Evolutionary conservation across 2,797 vertebrate genomes (phyloP).

Genomic region (Loriculus beryllinus): DNA sequence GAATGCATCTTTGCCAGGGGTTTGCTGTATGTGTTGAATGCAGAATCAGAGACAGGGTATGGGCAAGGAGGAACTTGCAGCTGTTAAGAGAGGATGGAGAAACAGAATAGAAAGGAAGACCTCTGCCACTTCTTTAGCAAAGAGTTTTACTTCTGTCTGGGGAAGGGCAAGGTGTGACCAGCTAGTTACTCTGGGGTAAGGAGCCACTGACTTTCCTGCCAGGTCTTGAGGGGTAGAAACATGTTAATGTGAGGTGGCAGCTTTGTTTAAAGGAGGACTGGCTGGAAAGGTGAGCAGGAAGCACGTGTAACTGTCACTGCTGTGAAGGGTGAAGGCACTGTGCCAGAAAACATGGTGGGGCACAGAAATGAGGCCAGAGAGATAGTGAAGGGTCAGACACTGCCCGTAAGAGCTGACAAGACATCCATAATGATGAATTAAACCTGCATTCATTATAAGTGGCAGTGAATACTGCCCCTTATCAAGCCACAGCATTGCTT

Average conservation of each 20-base stretch:
- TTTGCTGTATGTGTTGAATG: neutral
- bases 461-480: neutral
- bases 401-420: neutral
- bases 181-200: neutral
- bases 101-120: neutral
- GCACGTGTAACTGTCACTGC: neutral
- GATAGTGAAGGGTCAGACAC: neutral
- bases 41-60: neutral
- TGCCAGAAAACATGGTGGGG: neutral
- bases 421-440: neutral
- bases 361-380: neutral
- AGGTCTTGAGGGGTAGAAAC: neutral
- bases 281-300: neutral
- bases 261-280: neutral
- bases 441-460: neutral
- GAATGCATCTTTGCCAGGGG: neutral
- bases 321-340: neutral
- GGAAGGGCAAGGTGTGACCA: neutral
- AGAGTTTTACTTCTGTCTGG: neutral
- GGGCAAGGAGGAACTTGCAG: neutral
- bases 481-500: fast-evolving
- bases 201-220: neutral
- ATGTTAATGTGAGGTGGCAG: neutral
- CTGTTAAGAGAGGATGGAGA: neutral
- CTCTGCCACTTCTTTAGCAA: fast-evolving